phyloP scores from a whole-genome alignment of 2,113 vertebrate species.

The Neodontobutis hainanensis region DNA sequence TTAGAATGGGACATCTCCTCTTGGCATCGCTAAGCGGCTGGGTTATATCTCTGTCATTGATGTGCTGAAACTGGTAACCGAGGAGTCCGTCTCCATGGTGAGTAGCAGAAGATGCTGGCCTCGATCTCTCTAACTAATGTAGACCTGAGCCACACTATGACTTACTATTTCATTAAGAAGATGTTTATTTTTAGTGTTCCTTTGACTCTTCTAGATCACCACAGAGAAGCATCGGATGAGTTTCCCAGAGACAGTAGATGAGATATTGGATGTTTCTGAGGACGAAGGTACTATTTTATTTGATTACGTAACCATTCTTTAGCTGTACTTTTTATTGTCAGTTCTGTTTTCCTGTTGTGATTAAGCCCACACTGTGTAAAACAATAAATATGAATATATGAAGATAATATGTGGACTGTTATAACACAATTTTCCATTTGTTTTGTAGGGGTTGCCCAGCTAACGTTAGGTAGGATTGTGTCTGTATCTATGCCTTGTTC shows the following conservation, averaged over 20 bases:
- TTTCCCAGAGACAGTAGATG: slow-evolving; percentile 95
- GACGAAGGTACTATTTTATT: slow-evolving; percentile 87
- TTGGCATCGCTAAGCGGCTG: slow-evolving; percentile 92
- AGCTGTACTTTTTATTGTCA: slow-evolving; percentile 31
- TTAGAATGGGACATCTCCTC: slow-evolving; percentile 92
- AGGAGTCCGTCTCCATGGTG: slow-evolving; percentile 86
- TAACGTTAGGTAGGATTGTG: slow-evolving; percentile 82
- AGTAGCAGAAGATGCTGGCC: slow-evolving; percentile 39
- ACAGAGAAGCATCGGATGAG: slow-evolving; percentile 95
- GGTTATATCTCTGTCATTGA: slow-evolving; percentile 99
- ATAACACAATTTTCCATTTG: slow-evolving; percentile 68
- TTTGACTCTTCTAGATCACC: slow-evolving; percentile 68
- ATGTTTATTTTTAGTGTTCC: not conserved
- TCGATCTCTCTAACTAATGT: not conserved
- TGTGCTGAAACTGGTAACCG: slow-evolving; percentile 93
- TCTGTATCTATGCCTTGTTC: slow-evolving; percentile 72
- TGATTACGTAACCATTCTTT: not conserved
- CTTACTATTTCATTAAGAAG: slow-evolving; percentile 18
- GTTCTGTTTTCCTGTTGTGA: slow-evolving; percentile 24
- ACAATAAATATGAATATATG: slow-evolving; percentile 10
- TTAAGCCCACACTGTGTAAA: slow-evolving; percentile 29
- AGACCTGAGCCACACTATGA: slow-evolving; percentile 7
- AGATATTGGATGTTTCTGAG: slow-evolving; percentile 96
- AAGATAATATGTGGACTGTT: slow-evolving; percentile 6
- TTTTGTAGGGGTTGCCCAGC: slow-evolving; percentile 81